A percentile compares a stretch with the other conserved stretches of the same genome.
These are phyloP conservation scores for Drosophila kepulauana DNA, from an alignment of 1,140 invertebrate species.

Conservation along the genomic window DNA sequence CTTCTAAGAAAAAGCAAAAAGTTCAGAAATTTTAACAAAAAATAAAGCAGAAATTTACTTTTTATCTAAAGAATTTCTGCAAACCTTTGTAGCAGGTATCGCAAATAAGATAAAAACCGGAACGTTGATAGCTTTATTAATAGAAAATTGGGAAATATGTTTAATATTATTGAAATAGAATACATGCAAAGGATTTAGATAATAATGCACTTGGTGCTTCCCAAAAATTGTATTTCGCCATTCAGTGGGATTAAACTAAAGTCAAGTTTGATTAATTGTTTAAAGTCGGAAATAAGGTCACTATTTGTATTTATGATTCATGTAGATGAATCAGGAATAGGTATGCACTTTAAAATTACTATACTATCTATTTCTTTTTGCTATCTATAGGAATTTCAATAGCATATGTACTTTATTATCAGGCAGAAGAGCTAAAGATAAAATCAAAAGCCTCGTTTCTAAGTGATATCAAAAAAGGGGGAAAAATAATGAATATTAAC, in stretches of 20 bases:
- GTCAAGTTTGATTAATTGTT: constrained; percentile 9
- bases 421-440: constrained; percentile 44
- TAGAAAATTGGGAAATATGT: not conserved
- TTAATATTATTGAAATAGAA: not conserved
- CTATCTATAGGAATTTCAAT: constrained; percentile 40
- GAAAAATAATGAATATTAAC: constrained; percentile 1
- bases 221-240: not conserved
- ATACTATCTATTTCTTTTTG: not conserved
- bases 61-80: too few species aligned
- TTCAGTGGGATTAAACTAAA: constrained; percentile 5
- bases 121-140: too few species aligned
- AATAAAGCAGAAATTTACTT: too few species aligned
- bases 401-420: constrained; percentile 43
- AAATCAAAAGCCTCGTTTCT: constrained; percentile 45
- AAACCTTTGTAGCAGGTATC: not conserved
- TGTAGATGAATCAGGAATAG: constrained; percentile 20
- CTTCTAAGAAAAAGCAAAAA: too few species aligned
- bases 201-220: not conserved
- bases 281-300: constrained; percentile 17
- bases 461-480: constrained; percentile 2
- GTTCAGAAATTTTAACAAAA: too few species aligned
- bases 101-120: too few species aligned
- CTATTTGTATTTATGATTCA: constrained; percentile 51
- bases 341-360: constrained; percentile 2
- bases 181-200: not conserved